Evolutionary conservation across 2,888 invertebrate genomes (phyloP), one percentile per base, ranked within the genome.

Genomic region (Argyresthia goedartella): DNA sequence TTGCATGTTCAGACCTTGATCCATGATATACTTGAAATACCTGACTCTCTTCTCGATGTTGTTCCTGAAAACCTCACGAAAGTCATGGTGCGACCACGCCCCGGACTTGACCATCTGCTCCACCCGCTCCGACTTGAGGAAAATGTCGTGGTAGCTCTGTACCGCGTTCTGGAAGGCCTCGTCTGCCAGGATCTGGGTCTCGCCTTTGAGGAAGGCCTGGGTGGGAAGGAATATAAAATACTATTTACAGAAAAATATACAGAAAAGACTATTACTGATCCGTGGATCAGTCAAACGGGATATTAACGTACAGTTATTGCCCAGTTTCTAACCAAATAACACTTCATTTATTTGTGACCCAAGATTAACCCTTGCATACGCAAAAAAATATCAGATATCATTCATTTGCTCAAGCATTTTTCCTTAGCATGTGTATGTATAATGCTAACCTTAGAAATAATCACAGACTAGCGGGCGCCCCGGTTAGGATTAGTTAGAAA

Each of bases 131-230:
- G 98, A 98, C 77, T 97, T 97, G 45, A 99, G 89, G 86, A 99
- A 99, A 57, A 98, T 96, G 76, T 97, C 97, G 73, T 91, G 93
- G 84, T 96, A 96, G 67, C 95, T 97, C 80, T 98, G 97, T 52
- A 99, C 96, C 41, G 99, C 99, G 81, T 99, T 99, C 73, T 96
- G 98, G 81, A 99, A 99, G 52, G 99, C 99, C 81, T 98, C 98
- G 75, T 98, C 98, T 9, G 97, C 96, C 87, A 97, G 92, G 67
- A 98, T 98, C 82, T 96, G 96, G n/a, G 98, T 98, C 82, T 99
- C 99, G 48, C 99, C 99, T 87, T 96, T 98, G 56, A 99, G 89
- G 81, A 97, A 99, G 71, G 94, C 92, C 95, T 95, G 81, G 25
- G 25, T 25, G n/a, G 33, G 47, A 49, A 33, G 16, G 25, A 9